Evolutionary conservation across 2,888 invertebrate species (phyloP).

Genomic region (Leucophora obtusa): DNA sequence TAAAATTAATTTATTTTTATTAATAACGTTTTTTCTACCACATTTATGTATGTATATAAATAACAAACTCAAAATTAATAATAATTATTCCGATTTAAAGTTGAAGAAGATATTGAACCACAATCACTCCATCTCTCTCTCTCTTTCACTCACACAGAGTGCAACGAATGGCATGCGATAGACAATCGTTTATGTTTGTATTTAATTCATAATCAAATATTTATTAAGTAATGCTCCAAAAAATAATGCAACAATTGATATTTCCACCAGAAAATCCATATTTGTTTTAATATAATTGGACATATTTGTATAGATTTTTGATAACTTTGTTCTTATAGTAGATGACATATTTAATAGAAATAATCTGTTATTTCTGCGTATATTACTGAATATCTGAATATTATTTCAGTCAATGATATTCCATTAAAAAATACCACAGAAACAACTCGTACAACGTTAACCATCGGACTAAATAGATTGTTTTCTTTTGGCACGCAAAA

Average conservation of each 20-base stretch:
- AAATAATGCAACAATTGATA: slow-evolving; percentile 71
- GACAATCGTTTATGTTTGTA: not conserved
- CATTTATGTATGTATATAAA: not conserved
- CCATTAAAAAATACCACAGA: slow-evolving; percentile 8
- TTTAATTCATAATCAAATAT: slow-evolving; percentile 68
- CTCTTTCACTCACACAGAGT: not conserved
- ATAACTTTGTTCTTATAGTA: slow-evolving; percentile 67
- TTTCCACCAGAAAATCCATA: slow-evolving; percentile 74
- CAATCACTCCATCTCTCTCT: not conserved
- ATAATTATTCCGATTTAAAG: not conserved
- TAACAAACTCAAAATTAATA: not conserved
- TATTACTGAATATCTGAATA: not conserved
- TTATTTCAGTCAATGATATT: not conserved
- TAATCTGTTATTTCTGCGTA: not conserved
- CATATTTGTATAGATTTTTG: slow-evolving; percentile 67
- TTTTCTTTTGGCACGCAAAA: not conserved
- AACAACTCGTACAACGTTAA: not conserved
- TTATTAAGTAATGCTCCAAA: slow-evolving; percentile 73
- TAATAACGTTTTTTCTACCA: not conserved
- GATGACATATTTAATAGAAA: slow-evolving; percentile 66
- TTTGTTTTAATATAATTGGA: slow-evolving; percentile 72
- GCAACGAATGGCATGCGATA: not conserved
- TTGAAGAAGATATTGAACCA: not conserved
- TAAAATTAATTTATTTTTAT: not conserved
- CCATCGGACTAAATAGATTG: slow-evolving; percentile 24